Evolutionary conservation across 2,888 invertebrate genomes (phyloP).

Genomic region (Tachystola acroxantha): DNA sequence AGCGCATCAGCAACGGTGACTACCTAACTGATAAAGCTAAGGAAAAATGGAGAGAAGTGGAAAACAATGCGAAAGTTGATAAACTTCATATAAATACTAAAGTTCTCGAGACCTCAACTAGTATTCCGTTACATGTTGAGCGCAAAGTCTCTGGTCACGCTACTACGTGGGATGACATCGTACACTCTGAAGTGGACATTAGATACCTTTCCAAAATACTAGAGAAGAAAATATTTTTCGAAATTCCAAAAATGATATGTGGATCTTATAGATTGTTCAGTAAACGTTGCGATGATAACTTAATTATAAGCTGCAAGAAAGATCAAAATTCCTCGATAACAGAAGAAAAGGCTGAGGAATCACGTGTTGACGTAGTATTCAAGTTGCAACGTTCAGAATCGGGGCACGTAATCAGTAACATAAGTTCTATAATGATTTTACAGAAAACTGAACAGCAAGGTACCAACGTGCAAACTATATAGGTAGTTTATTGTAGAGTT

Average conservation of each 20-base stretch:
- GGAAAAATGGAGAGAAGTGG: conserved; percentile 57
- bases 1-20: conserved; percentile 67
- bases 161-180: conserved; percentile 50
- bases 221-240: conserved; percentile 55
- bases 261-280: conserved; percentile 49
- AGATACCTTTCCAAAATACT: conserved; percentile 56
- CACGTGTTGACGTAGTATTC: conserved; percentile 49
- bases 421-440: conserved; percentile 52
- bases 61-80: conserved; percentile 15
- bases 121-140: conserved; percentile 49
- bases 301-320: conserved; percentile 49
- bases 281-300: conserved; percentile 41
- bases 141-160: conserved; percentile 30
- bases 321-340: conserved; percentile 14
- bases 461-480: background rate
- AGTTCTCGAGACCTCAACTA: conserved; percentile 45
- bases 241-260: conserved; percentile 54
- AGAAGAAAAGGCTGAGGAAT: conserved; percentile 21
- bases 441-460: conserved; percentile 2
- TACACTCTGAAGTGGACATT: conserved; percentile 61
- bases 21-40: conserved; percentile 62
- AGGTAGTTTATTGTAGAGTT: background rate
- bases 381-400: conserved; percentile 44
- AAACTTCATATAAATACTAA: conserved; percentile 26
- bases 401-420: conserved; percentile 46